phyloP scores from a whole-genome alignment of 2,113 vertebrate genomes.

The Xiphias gladius region DNA sequence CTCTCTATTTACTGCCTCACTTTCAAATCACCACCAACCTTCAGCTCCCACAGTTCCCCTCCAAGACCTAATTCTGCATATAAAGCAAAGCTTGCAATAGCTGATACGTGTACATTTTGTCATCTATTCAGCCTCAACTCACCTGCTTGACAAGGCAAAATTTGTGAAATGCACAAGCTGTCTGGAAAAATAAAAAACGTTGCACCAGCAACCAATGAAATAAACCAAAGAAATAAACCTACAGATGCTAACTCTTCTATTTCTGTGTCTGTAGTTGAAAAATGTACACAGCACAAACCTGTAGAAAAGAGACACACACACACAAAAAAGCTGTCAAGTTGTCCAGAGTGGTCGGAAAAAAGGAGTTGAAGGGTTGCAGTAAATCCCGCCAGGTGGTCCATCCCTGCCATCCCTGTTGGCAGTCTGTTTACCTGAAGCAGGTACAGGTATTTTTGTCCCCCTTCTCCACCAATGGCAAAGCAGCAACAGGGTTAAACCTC shows the following conservation, averaged over 20 bases:
- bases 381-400: constrained; percentile 58
- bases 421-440: constrained; percentile 83
- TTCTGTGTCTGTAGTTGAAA: not conserved
- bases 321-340: constrained; percentile 7
- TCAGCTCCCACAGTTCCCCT: not conserved
- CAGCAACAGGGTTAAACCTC: constrained; percentile 54
- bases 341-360: constrained; percentile 18
- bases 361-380: constrained; percentile 32
- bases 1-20: not conserved
- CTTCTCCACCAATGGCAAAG: constrained; percentile 78
- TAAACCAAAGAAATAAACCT: not conserved
- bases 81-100: constrained; percentile 10
- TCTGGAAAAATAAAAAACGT: not conserved
- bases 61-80: not conserved
- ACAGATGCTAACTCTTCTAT: not conserved
- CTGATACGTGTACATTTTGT: not conserved
- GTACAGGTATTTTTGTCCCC: constrained; percentile 81
- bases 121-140: constrained; percentile 8
- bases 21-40: not conserved
- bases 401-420: constrained; percentile 57
- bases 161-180: not conserved
- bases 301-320: constrained; percentile 4
- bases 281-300: constrained; percentile 53
- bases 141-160: constrained; percentile 27
- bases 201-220: not conserved